These are phyloP conservation scores for human DNA, from an alignment of 2,113 vertebrate genomes.

Conservation along the genomic window GRCh38 chr14:86298501-86299000, in stretches of 20 bases:
- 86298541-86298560: rapidly evolving
- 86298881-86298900: too few relatives aligned
- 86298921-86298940: neutral
- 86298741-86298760: neutral
- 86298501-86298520: neutral
- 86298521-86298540: rapidly evolving
- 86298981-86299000: neutral
- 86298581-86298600: neutral
- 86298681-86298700: neutral
- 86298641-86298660: neutral
- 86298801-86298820: neutral
- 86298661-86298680: neutral
- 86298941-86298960: neutral
- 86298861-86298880: neutral
- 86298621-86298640: neutral
- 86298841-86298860: too few relatives aligned
- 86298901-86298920: neutral
- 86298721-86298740: neutral
- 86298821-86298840: rapidly evolving
- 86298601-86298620: neutral
- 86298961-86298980: neutral
- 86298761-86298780: too few relatives aligned
- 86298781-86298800: neutral
- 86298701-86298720: neutral
- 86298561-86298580: rapidly evolving